phyloP scores from a whole-genome alignment of 2,888 invertebrate genomes.

The Myathropa florea region DNA sequence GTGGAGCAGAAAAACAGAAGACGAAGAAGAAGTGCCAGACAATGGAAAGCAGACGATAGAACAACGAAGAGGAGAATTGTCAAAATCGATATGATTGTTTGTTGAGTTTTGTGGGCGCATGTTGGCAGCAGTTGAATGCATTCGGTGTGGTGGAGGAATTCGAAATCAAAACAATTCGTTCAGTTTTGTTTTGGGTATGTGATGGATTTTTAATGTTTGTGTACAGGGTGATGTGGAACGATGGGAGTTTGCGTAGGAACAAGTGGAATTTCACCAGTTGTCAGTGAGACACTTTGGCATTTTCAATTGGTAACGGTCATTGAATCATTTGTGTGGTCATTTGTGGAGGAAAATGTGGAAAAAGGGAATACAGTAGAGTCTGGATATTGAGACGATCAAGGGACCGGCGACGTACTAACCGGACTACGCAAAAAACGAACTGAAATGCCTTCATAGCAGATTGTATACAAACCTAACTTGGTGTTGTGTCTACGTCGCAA shows the following conservation, averaged over 20 bases:
- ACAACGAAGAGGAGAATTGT: conserved; percentile 40
- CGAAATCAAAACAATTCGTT: conserved; percentile 56
- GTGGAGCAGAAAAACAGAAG: conserved; percentile 48
- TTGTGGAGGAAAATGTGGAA: too few species aligned
- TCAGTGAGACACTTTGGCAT: too few species aligned
- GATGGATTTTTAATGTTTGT: too few species aligned
- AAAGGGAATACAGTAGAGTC: too few species aligned
- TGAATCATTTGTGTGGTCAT: too few species aligned
- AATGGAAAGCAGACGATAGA: neutral
- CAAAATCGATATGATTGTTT: conserved; percentile 54
- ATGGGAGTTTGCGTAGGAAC: neutral
- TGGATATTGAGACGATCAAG: too few species aligned
- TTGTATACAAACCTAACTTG: too few species aligned
- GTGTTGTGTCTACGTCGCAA: too few species aligned
- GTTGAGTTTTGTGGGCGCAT: neutral
- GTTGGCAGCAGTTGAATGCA: conserved; percentile 41
- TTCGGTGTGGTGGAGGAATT: conserved; percentile 19
- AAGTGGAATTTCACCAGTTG: too few species aligned
- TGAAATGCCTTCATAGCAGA: too few species aligned
- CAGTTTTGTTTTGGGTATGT: conserved; percentile 14
- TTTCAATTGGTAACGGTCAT: neutral
- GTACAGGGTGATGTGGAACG: conserved; percentile 8
- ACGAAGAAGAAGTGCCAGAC: neutral
- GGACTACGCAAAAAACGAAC: too few species aligned
- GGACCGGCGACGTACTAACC: too few species aligned